phyloP scores from a whole-genome alignment of 2,888 invertebrate genomes.

The Diachrysia chrysitis region DNA sequence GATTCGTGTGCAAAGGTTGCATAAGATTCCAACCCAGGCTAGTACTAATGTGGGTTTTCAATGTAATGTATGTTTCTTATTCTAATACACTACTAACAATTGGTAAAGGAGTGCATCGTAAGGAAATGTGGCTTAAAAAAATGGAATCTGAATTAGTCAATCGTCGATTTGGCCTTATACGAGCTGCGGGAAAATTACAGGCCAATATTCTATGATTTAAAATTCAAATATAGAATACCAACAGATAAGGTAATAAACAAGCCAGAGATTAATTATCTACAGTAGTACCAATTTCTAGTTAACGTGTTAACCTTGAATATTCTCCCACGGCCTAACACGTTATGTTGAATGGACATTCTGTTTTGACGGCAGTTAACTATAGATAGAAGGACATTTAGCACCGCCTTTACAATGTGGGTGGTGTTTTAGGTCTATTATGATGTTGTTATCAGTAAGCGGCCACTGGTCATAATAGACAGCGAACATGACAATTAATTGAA shows the following conservation, averaged over 20 bases:
- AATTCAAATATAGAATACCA: neutral
- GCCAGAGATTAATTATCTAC: constrained; percentile 3
- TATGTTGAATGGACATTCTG: constrained; percentile 47
- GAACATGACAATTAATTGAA: neutral
- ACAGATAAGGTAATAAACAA: constrained; percentile 2
- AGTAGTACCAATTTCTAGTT: constrained; percentile 41
- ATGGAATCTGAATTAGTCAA: no score
- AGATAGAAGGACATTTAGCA: constrained; percentile 47
- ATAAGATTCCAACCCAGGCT: no score
- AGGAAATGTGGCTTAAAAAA: no score
- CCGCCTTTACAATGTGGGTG: constrained; percentile 12
- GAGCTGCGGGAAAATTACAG: no score
- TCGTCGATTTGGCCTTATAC: no score
- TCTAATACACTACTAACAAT: no score
- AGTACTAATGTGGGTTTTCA: no score
- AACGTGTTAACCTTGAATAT: constrained; percentile 53
- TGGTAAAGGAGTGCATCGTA: no score
- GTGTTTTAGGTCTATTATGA: neutral
- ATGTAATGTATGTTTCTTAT: no score
- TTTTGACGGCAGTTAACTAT: constrained; percentile 39
- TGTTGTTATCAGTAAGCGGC: neutral
- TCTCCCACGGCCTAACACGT: constrained; percentile 53
- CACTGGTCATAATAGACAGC: neutral
- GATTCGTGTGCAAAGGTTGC: no score
- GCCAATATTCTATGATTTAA: no score